These are phyloP conservation scores for Pelagia noctiluca DNA, from an alignment of 30 jellyfish, hydroid and myxozoan species.

Conservation along the genomic window DNA sequence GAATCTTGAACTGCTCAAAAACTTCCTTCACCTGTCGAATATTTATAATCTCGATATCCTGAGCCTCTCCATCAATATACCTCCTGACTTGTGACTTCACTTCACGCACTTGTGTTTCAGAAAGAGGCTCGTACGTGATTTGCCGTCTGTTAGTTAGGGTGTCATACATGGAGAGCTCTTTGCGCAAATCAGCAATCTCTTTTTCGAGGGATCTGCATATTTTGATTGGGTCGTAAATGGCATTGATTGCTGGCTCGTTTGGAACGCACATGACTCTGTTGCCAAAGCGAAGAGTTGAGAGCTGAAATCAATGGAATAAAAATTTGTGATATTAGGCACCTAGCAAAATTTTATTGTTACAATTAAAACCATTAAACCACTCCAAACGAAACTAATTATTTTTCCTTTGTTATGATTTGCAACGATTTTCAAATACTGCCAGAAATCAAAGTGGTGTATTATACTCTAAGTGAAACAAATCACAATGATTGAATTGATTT, in stretches of 20 bases:
- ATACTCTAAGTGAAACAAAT: no score
- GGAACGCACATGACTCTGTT: slow-evolving; percentile 88
- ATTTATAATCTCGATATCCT: slow-evolving; percentile 75
- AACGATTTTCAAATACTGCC: no score
- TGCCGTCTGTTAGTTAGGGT: slow-evolving; percentile 87
- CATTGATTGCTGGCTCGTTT: slow-evolving; percentile 77
- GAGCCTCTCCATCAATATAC: slow-evolving; percentile 78
- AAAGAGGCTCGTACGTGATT: slow-evolving; percentile 85
- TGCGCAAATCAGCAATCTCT: slow-evolving; percentile 74
- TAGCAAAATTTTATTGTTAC: no score
- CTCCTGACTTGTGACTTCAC: slow-evolving; percentile 75
- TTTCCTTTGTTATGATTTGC: no score
- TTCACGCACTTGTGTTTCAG: slow-evolving; percentile 83
- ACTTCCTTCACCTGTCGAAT: slow-evolving; percentile 91
- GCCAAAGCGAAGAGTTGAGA: slow-evolving; percentile 96
- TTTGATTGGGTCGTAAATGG: slow-evolving; percentile 61
- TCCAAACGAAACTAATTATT: no score
- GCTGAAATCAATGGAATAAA: slow-evolving; percentile 66
- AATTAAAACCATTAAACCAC: no score
- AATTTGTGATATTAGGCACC: no score
- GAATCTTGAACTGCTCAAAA: slow-evolving; percentile 77
- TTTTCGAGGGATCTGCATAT: slow-evolving; percentile 80
- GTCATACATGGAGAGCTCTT: slow-evolving; percentile 93
- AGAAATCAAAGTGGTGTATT: no score
- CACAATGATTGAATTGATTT: no score